Base-by-base conservation (phyloP, 2,113 vertebrate genomes). In the Chrysemys picta region DNA sequence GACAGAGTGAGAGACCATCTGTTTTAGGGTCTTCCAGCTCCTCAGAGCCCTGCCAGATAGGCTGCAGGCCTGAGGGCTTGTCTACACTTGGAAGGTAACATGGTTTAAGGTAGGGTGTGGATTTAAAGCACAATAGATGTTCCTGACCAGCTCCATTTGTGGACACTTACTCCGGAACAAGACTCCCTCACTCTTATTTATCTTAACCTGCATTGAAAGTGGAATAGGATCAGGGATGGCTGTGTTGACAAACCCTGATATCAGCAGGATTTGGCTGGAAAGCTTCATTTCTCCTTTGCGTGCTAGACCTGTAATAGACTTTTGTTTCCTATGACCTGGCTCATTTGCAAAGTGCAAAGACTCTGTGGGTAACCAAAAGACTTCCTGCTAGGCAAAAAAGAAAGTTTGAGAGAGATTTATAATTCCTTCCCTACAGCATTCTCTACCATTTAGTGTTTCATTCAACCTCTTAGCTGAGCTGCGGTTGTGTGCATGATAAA, bases 371-470 rank as follows among this genome's bases (percentile, higher is more conserved):
- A 91, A 94, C 69, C 57, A 92, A 85, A 95, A 92, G 53, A 35
- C 81, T 82, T 92, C 82, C 75, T 95, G 56, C 84, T 88, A 95
- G 87, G 81, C 83, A 87, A 13, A 95, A 88, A 86, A 85, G 54
- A 86, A 94, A 91, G 45, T 82, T 93, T 88, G 57, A 85, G 79
- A 84, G 85, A 52, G 59, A 97, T 94, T 96, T 96, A 93, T 80
- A 80, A 65, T 27, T 94, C 45, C 0, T 0, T 92, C 96, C 93
- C 86, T 96, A 87, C 84, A 85, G 90, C 82, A 84, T 96, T 97
- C 95, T 96, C 85, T 95, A 93, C 91, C 65, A 84, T 86, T 96
- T 94, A 91, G 86, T 95, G 86, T 96, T 97, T 96, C 96, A 89
- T 94, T 95, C 94, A 95, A 87, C 93, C 72, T 95, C 83, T 97